These are phyloP conservation scores for Cranoglanis bouderius DNA, from an alignment of 2,113 vertebrate species.

Conservation along the genomic window DNA sequence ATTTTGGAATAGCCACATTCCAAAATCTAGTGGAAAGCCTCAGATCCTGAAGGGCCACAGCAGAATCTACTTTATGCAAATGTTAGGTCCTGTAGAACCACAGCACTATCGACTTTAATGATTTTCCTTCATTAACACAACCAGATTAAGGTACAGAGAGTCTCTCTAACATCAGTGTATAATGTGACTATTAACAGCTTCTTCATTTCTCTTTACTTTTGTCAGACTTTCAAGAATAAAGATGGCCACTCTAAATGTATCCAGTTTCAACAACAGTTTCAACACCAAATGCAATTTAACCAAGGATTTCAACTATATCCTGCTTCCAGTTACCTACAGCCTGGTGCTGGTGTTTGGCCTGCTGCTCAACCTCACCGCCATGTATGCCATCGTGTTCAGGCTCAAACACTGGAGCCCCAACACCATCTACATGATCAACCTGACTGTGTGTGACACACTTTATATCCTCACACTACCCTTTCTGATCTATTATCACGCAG, in stretches of 20 bases:
- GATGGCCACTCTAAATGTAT: conserved; percentile 56
- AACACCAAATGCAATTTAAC: conserved; percentile 77
- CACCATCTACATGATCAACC: conserved; percentile 95
- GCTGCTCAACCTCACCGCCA: conserved; percentile 79
- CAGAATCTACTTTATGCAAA: neutral
- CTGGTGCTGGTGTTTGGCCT: conserved; percentile 87
- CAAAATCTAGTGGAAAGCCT: no score
- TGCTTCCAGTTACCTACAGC: conserved; percentile 85
- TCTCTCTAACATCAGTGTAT: neutral
- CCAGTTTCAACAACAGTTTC: conserved; percentile 50
- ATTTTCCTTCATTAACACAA: neutral
- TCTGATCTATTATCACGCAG: conserved; percentile 88
- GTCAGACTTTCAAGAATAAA: conserved; percentile 47
- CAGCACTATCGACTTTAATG: neutral
- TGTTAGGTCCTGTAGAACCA: neutral
- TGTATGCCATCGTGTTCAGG: conserved; percentile 86
- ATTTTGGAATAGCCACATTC: no score
- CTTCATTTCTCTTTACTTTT: neutral
- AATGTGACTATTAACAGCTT: neutral
- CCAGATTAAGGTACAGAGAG: neutral
- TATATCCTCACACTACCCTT: conserved; percentile 92
- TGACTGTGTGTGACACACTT: conserved; percentile 84
- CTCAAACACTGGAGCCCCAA: conserved; percentile 89
- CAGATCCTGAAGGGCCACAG: no score
- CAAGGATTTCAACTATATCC: conserved; percentile 88